phyloP scores from a whole-genome alignment of 2,888 invertebrate species.

The Macrosoma leucophasiata region DNA sequence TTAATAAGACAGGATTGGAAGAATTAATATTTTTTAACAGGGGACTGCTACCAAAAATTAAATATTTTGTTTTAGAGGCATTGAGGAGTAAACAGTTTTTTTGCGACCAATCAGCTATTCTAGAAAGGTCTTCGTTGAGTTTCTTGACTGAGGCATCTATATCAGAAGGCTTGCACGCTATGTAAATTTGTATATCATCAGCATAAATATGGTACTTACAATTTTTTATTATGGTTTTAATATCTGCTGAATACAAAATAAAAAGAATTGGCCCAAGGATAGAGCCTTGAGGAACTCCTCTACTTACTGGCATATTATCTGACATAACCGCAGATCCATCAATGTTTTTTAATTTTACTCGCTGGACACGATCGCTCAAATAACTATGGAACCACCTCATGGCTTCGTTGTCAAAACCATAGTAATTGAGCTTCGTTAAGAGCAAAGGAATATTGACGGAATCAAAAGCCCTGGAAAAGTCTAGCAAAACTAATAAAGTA shows the following conservation, averaged over 20 bases:
- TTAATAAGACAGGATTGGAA: background rate
- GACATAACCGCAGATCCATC: background rate
- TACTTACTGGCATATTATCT: background rate
- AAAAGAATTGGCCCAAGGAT: background rate
- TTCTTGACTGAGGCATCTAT: background rate
- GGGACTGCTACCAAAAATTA: background rate
- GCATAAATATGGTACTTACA: slow-evolving; percentile 6
- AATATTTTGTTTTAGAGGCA: background rate
- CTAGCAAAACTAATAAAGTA: background rate
- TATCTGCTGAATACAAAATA: slow-evolving; percentile 5
- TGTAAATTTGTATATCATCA: background rate
- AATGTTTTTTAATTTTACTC: background rate
- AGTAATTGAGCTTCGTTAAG: background rate
- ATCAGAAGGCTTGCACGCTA: slow-evolving; percentile 1
- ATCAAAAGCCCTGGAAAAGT: slow-evolving; percentile 2
- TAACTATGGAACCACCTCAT: slow-evolving; percentile 2
- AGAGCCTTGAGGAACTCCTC: slow-evolving; percentile 4
- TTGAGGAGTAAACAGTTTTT: background rate
- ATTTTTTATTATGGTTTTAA: background rate
- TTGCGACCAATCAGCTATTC: background rate
- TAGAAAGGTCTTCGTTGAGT: background rate
- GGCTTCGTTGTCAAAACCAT: slow-evolving; percentile 1
- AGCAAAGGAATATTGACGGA: background rate
- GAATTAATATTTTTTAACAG: background rate
- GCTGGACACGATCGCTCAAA: background rate